Evolutionary conservation across 2,113 vertebrate genomes (phyloP).

Genomic region (Cheirogaleus medius): DNA sequence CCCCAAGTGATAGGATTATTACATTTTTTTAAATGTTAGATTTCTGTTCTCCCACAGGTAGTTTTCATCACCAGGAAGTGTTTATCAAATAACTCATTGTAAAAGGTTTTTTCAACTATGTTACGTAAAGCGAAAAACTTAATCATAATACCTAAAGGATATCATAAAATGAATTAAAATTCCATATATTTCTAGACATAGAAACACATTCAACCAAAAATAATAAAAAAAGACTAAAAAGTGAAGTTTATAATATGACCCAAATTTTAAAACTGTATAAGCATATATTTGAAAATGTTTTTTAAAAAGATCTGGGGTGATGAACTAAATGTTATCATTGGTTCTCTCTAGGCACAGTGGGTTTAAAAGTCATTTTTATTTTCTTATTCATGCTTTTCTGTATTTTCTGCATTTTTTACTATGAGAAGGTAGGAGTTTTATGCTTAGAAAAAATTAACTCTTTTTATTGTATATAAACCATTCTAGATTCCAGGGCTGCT

Average conservation of each 20-base stretch:
- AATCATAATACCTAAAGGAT: background rate
- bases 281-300: background rate
- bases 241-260: background rate
- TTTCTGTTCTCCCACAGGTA: background rate
- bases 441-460: background rate
- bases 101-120: background rate
- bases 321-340: background rate
- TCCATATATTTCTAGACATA: background rate
- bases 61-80: background rate
- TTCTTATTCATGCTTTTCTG: background rate
- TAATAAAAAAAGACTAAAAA: slow-evolving; percentile 1
- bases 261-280: background rate
- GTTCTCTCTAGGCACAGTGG: background rate
- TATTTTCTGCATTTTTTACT: background rate
- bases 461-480: background rate
- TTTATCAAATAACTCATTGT: background rate
- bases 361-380: background rate
- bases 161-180: slow-evolving; percentile 33
- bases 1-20: background rate
- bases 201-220: background rate
- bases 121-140: background rate
- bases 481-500: background rate
- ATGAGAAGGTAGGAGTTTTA: background rate
- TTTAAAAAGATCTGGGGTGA: background rate
- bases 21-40: background rate